Evolutionary conservation across 2,113 vertebrate genomes (phyloP), one percentile per base, ranked within the genome.

Genomic region (Varanus komodoensis): DNA sequence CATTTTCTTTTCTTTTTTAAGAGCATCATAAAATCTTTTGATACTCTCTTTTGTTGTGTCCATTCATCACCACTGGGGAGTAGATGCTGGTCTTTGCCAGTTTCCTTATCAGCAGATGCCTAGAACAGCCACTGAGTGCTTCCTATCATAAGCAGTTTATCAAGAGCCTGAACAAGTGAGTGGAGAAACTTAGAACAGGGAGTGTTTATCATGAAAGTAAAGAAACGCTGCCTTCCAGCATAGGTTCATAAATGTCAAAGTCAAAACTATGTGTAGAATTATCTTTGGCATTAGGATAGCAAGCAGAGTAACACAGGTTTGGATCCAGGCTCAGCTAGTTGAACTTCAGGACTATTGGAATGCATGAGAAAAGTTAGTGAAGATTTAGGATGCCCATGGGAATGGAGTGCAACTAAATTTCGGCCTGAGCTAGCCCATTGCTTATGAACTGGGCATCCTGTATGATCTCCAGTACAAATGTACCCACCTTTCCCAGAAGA

Each of bases 91-190:
- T 1, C 57, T 81, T 19, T 0, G 8, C 27, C 67, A 50, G 81
- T 50, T 80, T 25, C 32, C 83, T 54, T 44, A 87, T 82, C 21
- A 84, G 25, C 50, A 91, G 86, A 92, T 85, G 54, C 68, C 93
- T 91, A 11, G 86, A 67, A 91, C 52, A 96, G 34, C 68, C 73
- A 15, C 48, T 90, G 64, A 4, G 44, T 48, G 89, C 90, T 95
- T 92, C 94, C 78, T 91, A 77, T 90, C 54, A 82, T 69, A 75
- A 54, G 38, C 14, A 86, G 87, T 89, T 87, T 90, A 92, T 80
- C 23, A 91, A 44, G 90, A 93, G 78, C 74, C 21, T 85, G 81
- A 93, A 80, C 73, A 87, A 96, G 86, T n/a, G 87, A 79, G 89
- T 9, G 61, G 86, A 75, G 93, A 64, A 91, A 94, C 89, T 91